Percentiles rank a stretch among this genome's conserved stretches.
Evolutionary conservation across 1,140 invertebrate genomes (phyloP).

Genomic region (Oryctes rhinoceros): DNA sequence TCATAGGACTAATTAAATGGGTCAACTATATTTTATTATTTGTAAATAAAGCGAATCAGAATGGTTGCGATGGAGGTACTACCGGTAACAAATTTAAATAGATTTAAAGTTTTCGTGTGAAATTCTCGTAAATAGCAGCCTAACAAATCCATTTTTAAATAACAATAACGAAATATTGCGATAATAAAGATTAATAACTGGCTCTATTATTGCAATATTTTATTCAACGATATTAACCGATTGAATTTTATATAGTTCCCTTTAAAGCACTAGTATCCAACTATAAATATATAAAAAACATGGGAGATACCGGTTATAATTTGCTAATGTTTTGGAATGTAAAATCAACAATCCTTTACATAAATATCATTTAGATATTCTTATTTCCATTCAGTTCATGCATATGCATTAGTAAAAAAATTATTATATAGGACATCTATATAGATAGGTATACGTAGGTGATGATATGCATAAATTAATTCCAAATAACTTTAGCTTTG

Average conservation of each 20-base stretch:
- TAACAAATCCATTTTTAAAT: not conserved
- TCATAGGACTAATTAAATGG: not conserved
- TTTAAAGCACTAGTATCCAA: too few species aligned
- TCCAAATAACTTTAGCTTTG: too few species aligned
- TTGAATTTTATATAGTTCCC: not conserved
- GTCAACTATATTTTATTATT: not conserved
- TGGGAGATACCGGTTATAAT: too few species aligned
- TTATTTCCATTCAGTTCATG: not conserved
- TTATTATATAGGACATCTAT: too few species aligned
- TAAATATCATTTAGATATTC: not conserved
- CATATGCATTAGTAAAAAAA: too few species aligned
- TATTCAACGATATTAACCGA: not conserved
- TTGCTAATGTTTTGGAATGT: too few species aligned
- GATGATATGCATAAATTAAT: too few species aligned
- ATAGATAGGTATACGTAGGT: too few species aligned
- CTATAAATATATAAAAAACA: too few species aligned
- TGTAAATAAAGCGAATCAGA: not conserved
- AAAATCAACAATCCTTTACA: not conserved
- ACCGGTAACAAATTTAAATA: not conserved
- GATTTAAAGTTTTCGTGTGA: not conserved
- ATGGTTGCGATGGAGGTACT: not conserved
- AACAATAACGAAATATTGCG: not conserved
- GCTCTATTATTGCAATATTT: not conserved
- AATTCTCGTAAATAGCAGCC: not conserved
- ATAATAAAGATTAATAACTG: not conserved